Evolutionary conservation across 2,888 invertebrate species (phyloP).

Genomic region (Drosophila barbarae): DNA sequence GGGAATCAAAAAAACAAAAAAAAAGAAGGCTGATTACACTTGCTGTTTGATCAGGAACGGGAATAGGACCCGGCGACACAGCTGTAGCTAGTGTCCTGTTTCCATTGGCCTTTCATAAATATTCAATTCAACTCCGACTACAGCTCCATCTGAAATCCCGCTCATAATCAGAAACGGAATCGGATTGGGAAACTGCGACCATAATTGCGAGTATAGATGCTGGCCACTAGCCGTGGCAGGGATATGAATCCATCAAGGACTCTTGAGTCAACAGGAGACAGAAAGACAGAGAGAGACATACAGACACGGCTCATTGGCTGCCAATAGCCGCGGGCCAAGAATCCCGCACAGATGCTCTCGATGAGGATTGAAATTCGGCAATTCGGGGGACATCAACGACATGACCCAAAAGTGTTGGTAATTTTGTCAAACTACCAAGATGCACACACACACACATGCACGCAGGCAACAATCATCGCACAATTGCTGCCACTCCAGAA

Average conservation of each 20-base stretch:
- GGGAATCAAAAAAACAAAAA: slow-evolving; percentile 18
- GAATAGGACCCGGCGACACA: slow-evolving; percentile 28
- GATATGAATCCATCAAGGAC: slow-evolving; percentile 50
- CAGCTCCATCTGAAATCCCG: slow-evolving; percentile 8
- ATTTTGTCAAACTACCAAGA: slow-evolving; percentile 67
- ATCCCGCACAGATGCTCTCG: slow-evolving; percentile 72
- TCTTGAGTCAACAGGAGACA: slow-evolving; percentile 62
- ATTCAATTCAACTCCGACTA: slow-evolving; percentile 54
- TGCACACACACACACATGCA: slow-evolving; percentile 19
- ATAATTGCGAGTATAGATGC: slow-evolving; percentile 59
- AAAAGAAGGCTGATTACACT: slow-evolving; percentile 62
- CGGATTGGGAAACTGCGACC: slow-evolving; percentile 58
- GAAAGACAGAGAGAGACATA: slow-evolving; percentile 9
- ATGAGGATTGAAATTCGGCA: slow-evolving; percentile 45
- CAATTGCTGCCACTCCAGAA: slow-evolving; percentile 38
- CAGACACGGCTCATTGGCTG: slow-evolving; percentile 64
- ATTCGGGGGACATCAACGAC: slow-evolving; percentile 19
- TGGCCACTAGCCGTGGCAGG: slow-evolving; percentile 29
- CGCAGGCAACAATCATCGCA: slow-evolving; percentile 34
- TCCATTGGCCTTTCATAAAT: slow-evolving; percentile 59
- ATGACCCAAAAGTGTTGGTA: slow-evolving; percentile 72
- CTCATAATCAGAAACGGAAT: slow-evolving; percentile 40
- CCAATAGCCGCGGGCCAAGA: slow-evolving; percentile 71
- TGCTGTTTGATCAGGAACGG: slow-evolving; percentile 65
- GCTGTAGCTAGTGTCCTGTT: slow-evolving; percentile 33